Conservation (phyloP, 2,113 vertebrate species). For the Serilophus lunatus region DNA sequence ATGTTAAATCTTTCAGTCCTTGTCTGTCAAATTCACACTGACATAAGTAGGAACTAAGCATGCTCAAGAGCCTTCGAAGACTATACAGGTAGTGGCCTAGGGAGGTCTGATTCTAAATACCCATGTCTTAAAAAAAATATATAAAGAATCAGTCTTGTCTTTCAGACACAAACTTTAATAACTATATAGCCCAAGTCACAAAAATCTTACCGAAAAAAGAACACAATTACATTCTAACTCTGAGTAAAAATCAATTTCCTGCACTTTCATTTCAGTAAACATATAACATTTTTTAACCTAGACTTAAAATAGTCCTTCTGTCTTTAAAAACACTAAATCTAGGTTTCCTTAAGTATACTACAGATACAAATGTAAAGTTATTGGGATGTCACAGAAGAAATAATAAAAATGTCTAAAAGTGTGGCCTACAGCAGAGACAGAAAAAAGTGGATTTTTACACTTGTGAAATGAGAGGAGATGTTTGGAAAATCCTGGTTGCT, state of each 20-base stretch:
- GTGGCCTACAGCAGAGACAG: neutral
- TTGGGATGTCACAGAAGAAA: neutral
- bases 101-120: neutral
- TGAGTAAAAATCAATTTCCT: neutral
- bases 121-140: neutral
- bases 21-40: conserved; percentile 17
- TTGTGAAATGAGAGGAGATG: neutral
- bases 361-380: neutral
- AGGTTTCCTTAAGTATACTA: neutral
- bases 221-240: neutral
- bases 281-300: neutral
- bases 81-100: neutral
- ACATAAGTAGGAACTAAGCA: neutral
- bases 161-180: neutral
- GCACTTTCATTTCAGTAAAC: neutral
- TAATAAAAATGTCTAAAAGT: neutral
- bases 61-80: neutral
- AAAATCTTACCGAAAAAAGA: neutral
- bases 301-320: neutral
- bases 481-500: neutral
- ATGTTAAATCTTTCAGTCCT: conserved; percentile 6
- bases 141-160: neutral
- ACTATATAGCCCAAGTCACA: neutral
- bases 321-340: neutral
- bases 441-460: neutral